phyloP scores from a whole-genome alignment of 2,797 vertebrate species.

The Protonibea diacanthus region DNA sequence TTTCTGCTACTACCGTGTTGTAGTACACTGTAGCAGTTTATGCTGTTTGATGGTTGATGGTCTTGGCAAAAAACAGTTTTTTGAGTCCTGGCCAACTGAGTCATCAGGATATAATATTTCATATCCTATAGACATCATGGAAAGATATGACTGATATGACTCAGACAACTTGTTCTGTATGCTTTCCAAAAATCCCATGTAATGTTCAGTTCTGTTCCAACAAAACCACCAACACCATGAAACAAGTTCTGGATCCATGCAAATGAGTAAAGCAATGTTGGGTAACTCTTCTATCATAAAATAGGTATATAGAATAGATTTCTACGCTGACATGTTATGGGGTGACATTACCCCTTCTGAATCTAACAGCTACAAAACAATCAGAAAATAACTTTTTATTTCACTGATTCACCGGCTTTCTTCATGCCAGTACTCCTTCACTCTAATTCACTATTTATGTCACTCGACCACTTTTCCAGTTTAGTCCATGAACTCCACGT shows the following conservation, averaged over 20 bases:
- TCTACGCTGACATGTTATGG: too few relatives aligned
- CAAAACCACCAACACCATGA: background rate
- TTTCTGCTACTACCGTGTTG: background rate
- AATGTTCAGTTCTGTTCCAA: background rate
- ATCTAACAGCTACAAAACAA: too few relatives aligned
- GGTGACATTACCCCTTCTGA: too few relatives aligned
- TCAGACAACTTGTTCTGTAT: background rate
- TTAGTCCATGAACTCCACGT: too few relatives aligned
- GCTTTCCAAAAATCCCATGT: background rate
- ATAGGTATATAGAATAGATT: too few relatives aligned
- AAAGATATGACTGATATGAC: constrained; percentile 3
- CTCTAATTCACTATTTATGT: too few relatives aligned
- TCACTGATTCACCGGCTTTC: too few relatives aligned
- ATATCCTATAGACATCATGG: background rate
- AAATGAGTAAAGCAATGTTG: background rate
- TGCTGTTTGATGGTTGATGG: constrained; percentile 27
- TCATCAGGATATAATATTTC: constrained; percentile 11
- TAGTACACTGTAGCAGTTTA: background rate
- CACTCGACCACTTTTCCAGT: too few relatives aligned
- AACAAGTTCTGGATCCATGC: background rate
- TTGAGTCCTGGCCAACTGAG: background rate
- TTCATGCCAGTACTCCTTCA: too few relatives aligned
- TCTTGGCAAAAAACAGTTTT: background rate
- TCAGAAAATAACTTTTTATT: too few relatives aligned
- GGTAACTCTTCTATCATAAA: background rate